A percentile compares a stretch with the other conserved stretches of the same genome.
Evolutionary conservation across 2,888 invertebrate species (phyloP).

Genomic region (Pterobdella sp.): DNA sequence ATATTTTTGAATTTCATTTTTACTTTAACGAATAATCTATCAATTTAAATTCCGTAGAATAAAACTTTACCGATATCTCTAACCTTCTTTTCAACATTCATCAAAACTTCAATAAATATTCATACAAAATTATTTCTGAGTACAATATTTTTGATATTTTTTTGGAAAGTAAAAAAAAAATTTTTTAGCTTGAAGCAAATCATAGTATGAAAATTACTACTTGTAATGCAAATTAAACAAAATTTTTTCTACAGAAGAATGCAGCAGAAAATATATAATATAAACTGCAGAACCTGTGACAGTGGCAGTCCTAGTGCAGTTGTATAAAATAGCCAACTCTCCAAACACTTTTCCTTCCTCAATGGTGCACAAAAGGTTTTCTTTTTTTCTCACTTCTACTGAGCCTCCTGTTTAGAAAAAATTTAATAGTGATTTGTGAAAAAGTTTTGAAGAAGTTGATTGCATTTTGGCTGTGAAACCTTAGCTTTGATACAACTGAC

Average conservation of each 20-base stretch:
- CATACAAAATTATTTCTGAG: too few relatives aligned
- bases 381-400: slow-evolving; percentile 92
- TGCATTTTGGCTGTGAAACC: too few relatives aligned
- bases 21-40: too few relatives aligned
- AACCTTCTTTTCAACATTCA: too few relatives aligned
- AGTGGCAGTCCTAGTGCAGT: slow-evolving; percentile 95
- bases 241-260: neutral
- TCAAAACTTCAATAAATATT: too few relatives aligned
- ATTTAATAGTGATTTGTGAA: too few relatives aligned
- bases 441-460: too few relatives aligned
- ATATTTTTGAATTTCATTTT: too few relatives aligned
- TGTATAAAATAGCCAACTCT: slow-evolving; percentile 94
- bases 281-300: slow-evolving; percentile 57
- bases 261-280: neutral
- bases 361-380: slow-evolving; percentile 86
- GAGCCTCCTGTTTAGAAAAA: slow-evolving; percentile 79
- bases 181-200: neutral
- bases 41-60: too few relatives aligned
- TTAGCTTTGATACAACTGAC: too few relatives aligned
- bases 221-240: neutral
- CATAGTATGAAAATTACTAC: neutral
- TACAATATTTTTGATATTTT: neutral
- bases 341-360: slow-evolving; percentile 94
- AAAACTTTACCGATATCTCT: too few relatives aligned
- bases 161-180: neutral